Evolutionary conservation across 2,797 vertebrate species (phyloP).

Genomic region (Dermochelys coriacea): DNA sequence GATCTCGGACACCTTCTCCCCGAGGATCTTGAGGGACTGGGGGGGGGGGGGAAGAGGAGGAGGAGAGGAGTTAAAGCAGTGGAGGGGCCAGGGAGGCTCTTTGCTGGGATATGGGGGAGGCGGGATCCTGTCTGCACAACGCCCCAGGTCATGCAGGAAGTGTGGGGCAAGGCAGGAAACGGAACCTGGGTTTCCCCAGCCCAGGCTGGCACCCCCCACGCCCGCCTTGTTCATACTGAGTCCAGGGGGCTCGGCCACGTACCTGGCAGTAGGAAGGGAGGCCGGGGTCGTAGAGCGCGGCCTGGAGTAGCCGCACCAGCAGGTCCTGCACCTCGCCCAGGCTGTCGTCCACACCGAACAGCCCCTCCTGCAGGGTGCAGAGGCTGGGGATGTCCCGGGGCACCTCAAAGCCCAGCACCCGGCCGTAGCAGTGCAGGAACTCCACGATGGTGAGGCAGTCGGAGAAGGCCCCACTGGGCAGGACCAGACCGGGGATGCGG

Average conservation of each 20-base stretch:
- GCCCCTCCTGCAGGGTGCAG: conserved; percentile 91
- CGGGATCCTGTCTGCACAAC: background rate
- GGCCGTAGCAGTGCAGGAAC: conserved; percentile 94
- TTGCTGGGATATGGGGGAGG: background rate
- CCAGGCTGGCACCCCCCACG: too few relatives aligned
- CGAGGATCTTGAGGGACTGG: conserved; percentile 95
- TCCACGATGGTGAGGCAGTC: conserved; percentile 93
- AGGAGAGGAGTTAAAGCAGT: too few relatives aligned
- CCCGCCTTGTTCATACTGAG: too few relatives aligned
- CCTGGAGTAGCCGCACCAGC: conserved; percentile 88
- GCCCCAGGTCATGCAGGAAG: background rate
- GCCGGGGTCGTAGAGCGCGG: conserved; percentile 91
- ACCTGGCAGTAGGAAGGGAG: conserved; percentile 94
- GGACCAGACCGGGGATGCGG: conserved; percentile 90
- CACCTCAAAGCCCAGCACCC: conserved; percentile 90
- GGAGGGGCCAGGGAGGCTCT: background rate
- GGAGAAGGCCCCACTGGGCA: conserved; percentile 90
- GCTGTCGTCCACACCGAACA: conserved; percentile 89
- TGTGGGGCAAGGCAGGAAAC: background rate
- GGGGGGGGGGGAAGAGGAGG: background rate
- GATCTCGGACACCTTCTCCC: conserved; percentile 93
- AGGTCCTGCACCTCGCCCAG: conserved; percentile 91
- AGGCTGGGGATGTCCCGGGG: conserved; percentile 93
- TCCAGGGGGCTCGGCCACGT: background rate
- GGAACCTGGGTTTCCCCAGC: background rate